Conservation (phyloP, 2,113 vertebrate genomes). For the Otis tarda region DNA sequence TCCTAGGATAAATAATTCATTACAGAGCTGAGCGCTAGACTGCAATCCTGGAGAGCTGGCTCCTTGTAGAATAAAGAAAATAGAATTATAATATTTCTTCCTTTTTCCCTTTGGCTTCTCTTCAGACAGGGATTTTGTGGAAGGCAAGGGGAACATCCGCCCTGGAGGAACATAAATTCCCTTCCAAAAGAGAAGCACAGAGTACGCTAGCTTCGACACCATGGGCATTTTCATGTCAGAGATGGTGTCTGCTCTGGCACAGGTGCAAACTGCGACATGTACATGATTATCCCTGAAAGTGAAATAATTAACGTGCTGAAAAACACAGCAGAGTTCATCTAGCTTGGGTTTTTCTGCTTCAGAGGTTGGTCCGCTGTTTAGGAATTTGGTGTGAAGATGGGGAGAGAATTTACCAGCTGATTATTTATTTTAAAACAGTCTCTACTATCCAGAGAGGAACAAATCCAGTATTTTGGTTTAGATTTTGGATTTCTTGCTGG, state of each 20-base stretch:
- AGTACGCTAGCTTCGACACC: neutral
- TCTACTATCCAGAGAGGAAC: neutral
- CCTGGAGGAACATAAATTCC: neutral
- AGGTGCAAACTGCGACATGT: neutral
- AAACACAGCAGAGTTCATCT: neutral
- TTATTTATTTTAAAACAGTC: neutral
- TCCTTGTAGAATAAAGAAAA: constrained; percentile 49
- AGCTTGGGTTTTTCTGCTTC: neutral
- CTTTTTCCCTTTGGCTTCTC: constrained; percentile 39
- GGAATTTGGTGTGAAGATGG: neutral
- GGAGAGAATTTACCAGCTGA: neutral
- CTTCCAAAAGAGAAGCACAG: constrained; percentile 25
- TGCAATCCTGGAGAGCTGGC: constrained; percentile 42
- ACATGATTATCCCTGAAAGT: constrained; percentile 1
- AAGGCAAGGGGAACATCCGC: neutral
- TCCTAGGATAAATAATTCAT: constrained; percentile 75
- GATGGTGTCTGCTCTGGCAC: neutral
- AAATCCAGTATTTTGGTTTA: neutral
- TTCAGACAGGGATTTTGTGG: neutral
- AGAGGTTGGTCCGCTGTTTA: neutral
- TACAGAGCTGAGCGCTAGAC: constrained; percentile 56
- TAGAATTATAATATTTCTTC: constrained; percentile 7
- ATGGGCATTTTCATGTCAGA: neutral
- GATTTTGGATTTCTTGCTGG: neutral
- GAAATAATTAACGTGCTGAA: constrained; percentile 12